These are phyloP conservation scores for Exaiptasia diaphana DNA, from an alignment of 64 coral and sea anemone genomes.

Conservation along the genomic window DNA sequence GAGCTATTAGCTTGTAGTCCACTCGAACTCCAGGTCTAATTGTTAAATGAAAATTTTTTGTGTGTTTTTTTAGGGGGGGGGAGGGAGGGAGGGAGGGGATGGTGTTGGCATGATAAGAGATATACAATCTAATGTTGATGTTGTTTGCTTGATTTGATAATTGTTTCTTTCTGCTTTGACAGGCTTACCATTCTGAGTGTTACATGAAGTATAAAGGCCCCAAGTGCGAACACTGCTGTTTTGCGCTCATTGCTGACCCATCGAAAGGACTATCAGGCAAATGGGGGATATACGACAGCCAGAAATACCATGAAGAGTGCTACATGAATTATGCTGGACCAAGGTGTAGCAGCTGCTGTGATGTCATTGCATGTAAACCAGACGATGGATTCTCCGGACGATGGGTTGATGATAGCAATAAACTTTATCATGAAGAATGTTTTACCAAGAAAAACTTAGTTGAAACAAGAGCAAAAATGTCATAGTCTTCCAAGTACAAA, in stretches of 20 bases:
- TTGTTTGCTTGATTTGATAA: no score
- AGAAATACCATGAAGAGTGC: slow-evolving; percentile 96
- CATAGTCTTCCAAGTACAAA: no score
- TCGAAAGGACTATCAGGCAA: slow-evolving; percentile 79
- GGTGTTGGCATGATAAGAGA: no score
- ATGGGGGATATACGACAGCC: slow-evolving; percentile 86
- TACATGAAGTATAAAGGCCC: slow-evolving; percentile 84
- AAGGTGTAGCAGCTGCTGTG: slow-evolving; percentile 85
- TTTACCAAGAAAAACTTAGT: slow-evolving; percentile 78
- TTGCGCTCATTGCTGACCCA: slow-evolving; percentile 81
- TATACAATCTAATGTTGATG: no score
- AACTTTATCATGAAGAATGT: slow-evolving; percentile 93
- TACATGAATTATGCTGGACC: slow-evolving; percentile 87
- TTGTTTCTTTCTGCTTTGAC: neutral
- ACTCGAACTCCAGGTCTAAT: no score
- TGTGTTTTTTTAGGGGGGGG: no score
- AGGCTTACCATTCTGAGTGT: slow-evolving; percentile 92
- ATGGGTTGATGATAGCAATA: slow-evolving; percentile 58
- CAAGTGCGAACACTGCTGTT: slow-evolving; percentile 95
- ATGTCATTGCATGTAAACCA: slow-evolving; percentile 79
- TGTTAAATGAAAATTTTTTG: no score
- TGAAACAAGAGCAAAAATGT: slow-evolving; percentile 83
- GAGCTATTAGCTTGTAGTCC: no score
- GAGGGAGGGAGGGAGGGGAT: no score
- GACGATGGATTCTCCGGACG: slow-evolving; percentile 77